Evolutionary conservation across 2,888 invertebrate genomes (phyloP).

Genomic region (Hydropsyche betteni): DNA sequence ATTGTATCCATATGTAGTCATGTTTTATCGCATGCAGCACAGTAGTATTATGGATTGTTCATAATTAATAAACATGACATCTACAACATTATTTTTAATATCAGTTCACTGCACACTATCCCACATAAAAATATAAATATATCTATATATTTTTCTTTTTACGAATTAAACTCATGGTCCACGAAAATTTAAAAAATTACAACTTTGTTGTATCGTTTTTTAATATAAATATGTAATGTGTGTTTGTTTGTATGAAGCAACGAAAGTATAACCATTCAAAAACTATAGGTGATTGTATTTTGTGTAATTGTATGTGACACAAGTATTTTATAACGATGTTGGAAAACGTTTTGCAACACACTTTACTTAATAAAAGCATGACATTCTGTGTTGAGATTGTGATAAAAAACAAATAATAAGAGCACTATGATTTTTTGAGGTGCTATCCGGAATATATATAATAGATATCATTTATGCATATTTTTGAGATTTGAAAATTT

Average conservation of each 20-base stretch:
- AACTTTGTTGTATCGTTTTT: neutral
- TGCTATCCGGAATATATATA: too few relatives aligned
- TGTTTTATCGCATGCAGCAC: too few relatives aligned
- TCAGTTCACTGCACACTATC: conserved; percentile 1
- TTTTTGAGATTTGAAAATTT: too few relatives aligned
- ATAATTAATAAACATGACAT: too few relatives aligned
- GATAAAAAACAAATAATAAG: too few relatives aligned
- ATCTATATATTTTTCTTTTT: conserved; percentile 14
- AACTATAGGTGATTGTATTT: conserved; percentile 38
- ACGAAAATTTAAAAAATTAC: neutral
- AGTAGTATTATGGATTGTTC: too few relatives aligned
- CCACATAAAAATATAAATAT: conserved; percentile 5
- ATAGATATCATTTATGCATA: too few relatives aligned
- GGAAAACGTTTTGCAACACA: neutral
- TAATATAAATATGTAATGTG: conserved; percentile 21
- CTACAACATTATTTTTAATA: conserved; percentile 13
- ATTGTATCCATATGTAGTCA: too few relatives aligned
- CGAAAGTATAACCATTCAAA: conserved; percentile 27
- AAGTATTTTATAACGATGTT: conserved; percentile 21
- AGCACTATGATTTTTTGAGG: too few relatives aligned
- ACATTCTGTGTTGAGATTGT: too few relatives aligned
- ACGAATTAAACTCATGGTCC: conserved; percentile 20
- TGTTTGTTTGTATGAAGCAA: conserved; percentile 36
- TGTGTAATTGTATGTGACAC: conserved; percentile 40
- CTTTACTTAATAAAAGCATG: neutral